These are phyloP conservation scores for Apamea monoglypha DNA, from an alignment of 2,888 invertebrate species.

Conservation along the genomic window DNA sequence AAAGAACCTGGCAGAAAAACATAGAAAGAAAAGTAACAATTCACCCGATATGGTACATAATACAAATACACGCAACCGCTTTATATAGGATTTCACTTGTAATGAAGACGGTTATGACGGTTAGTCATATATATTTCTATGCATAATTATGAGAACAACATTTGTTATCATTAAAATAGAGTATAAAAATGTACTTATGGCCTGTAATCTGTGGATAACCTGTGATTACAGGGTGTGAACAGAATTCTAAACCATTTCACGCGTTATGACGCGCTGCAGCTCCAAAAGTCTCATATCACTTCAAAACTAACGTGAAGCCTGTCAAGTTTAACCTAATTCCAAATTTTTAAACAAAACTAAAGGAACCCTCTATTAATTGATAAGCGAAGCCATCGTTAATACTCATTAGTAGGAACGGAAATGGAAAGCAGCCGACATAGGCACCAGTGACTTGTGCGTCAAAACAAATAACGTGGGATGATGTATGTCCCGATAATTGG, in stretches of 20 bases:
- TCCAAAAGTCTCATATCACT: conserved; percentile 9
- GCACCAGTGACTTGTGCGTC: conserved; percentile 74
- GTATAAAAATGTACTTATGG: neutral
- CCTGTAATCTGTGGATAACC: conserved; percentile 1
- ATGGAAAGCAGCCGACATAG: conserved; percentile 59
- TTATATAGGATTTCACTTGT: neutral
- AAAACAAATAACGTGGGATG: conserved; percentile 85
- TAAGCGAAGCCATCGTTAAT: conserved; percentile 63
- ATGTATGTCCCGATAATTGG: conserved; percentile 86
- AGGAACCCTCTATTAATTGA: conserved; percentile 58
- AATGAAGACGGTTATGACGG: neutral
- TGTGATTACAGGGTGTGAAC: neutral
- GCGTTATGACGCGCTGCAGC: neutral
- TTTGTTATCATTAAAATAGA: neutral
- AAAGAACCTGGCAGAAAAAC: neutral
- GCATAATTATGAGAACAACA: neutral
- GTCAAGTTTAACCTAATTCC: conserved; percentile 46
- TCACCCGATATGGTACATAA: neutral
- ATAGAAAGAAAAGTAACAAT: neutral
- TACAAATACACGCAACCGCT: neutral
- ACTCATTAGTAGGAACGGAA: conserved; percentile 68
- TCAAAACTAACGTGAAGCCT: conserved; percentile 18
- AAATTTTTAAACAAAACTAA: conserved; percentile 48
- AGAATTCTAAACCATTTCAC: conserved; percentile 10
- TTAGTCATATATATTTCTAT: neutral